Evolutionary conservation across 2,888 invertebrate genomes (phyloP), one percentile per base, ranked within the genome.

Genomic region (Pristionchus entomophagus): DNA sequence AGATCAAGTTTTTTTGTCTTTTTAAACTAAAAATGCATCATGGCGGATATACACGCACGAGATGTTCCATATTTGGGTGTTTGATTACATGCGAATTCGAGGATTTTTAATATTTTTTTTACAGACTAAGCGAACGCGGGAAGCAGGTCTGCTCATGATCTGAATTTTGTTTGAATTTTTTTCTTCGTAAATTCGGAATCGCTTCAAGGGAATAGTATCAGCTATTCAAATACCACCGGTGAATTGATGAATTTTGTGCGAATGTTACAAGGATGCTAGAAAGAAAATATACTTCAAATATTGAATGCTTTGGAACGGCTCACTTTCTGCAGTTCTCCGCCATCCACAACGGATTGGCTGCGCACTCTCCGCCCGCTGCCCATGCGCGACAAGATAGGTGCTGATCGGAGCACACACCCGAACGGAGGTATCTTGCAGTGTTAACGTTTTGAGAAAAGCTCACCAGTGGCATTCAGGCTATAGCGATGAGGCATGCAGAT

Each of bases 261-360:
- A n/a, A n/a, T n/a, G n/a, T n/a, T n/a, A n/a, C n/a, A n/a, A n/a
- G n/a, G n/a, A n/a, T n/a, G n/a, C n/a, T n/a, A n/a, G n/a, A n/a
- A n/a, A n/a, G n/a, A n/a, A n/a, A n/a, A n/a, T n/a, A n/a, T n/a
- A n/a, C n/a, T n/a, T n/a, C n/a, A 14, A 59, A 19, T 2, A 14
- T 51, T 51, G 17, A 12, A 5, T 19, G 4, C 41, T 45, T 53
- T 81, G 26, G 10, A 35, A 6, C n/a, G n/a, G 5, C 49, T 51
- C 8, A 51, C 78, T 22, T 17, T 4, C 82, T 14, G 22, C 82
- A 82, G 26, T 82, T 82, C 32, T 82, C 82, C 5, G 19, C 59
- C 82, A 82, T 82, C 82, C 82, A 82, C 38, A 82, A 5, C 2
- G 59, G 38, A n/a, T 82, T 82, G 17, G 38, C 59, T 8, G n/a